A percentile compares a stretch with the other conserved stretches of the same genome.
Evolutionary conservation across 2,888 invertebrate species (phyloP).

Genomic region (Cyaniris semiargus): DNA sequence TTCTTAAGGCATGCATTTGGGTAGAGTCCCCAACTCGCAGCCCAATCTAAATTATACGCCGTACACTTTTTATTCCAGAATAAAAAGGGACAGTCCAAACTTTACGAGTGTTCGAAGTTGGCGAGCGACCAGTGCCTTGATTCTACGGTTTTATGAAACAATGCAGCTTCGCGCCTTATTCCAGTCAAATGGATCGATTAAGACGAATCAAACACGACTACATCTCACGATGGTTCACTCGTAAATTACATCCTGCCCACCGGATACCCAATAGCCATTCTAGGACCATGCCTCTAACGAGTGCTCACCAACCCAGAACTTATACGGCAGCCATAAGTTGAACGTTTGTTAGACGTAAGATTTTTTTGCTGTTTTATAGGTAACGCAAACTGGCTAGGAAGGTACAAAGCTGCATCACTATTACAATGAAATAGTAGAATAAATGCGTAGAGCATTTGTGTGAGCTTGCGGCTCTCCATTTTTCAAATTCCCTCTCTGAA

Average conservation of each 20-base stretch:
- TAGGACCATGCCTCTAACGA: too few species aligned
- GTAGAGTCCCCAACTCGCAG: not conserved
- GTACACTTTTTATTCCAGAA: slow-evolving; percentile 44
- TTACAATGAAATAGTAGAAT: not conserved
- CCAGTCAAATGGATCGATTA: too few species aligned
- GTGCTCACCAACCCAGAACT: too few species aligned
- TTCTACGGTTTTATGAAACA: not conserved
- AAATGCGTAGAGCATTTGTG: not conserved
- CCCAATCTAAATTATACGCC: slow-evolving; percentile 41
- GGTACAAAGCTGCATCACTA: not conserved
- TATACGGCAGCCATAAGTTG: too few species aligned
- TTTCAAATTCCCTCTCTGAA: not conserved
- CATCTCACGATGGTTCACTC: too few species aligned
- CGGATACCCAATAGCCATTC: too few species aligned
- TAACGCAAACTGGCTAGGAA: not conserved
- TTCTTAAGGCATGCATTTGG: not conserved
- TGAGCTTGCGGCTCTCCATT: not conserved
- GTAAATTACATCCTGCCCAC: too few species aligned
- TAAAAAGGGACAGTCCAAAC: slow-evolving; percentile 43
- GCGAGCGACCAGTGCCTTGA: slow-evolving; percentile 40
- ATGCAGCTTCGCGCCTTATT: too few species aligned
- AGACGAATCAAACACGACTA: too few species aligned
- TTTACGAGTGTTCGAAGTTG: slow-evolving; percentile 47
- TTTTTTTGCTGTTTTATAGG: not conserved
- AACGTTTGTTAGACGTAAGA: too few species aligned